Evolutionary conservation across 1,140 invertebrate species (phyloP).

Genomic region (Ceratina japonica): DNA sequence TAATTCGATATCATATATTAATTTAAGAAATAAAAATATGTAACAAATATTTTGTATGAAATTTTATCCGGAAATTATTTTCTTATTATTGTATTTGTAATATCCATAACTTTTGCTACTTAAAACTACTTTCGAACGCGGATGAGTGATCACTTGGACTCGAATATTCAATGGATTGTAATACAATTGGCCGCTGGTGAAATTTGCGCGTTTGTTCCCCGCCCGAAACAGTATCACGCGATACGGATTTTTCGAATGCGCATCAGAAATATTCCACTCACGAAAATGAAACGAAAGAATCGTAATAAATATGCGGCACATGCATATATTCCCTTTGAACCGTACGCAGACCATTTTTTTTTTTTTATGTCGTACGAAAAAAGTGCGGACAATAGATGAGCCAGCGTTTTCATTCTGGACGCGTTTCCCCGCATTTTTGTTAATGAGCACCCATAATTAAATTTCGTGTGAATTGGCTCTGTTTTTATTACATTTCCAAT

Average conservation of each 20-base stretch:
- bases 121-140: too few species aligned
- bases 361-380: background rate
- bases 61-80: too few species aligned
- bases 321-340: background rate
- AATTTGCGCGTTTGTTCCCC: background rate
- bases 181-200: background rate
- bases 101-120: too few species aligned
- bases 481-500: background rate
- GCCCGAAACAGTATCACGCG: background rate
- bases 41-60: too few species aligned
- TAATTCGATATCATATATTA: too few species aligned
- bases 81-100: too few species aligned
- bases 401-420: background rate
- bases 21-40: too few species aligned
- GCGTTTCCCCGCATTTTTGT: background rate
- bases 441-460: constrained; percentile 9
- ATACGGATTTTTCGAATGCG: background rate
- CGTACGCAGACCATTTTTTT: background rate
- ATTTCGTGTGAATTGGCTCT: background rate
- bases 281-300: constrained; percentile 7
- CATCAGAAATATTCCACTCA: background rate
- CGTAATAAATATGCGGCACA: constrained; percentile 2
- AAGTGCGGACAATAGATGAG: background rate
- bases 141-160: too few species aligned
- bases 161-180: background rate